Evolutionary conservation across 2,113 vertebrate species (phyloP), one percentile per base, ranked within the genome.

Genomic region (Stictonetta naevosa): DNA sequence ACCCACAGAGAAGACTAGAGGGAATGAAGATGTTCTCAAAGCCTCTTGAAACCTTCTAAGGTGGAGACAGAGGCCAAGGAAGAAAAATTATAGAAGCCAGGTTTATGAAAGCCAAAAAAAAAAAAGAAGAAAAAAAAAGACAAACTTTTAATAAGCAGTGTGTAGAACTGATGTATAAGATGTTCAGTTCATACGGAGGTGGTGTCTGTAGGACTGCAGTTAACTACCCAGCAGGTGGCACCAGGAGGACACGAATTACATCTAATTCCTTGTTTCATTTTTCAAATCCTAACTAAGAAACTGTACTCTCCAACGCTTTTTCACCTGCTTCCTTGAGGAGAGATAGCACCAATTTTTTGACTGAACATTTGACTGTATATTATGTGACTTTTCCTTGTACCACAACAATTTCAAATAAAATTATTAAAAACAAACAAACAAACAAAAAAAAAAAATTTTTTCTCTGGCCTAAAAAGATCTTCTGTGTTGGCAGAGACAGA

Each of bases 201-300:
- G 0, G 6, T 78, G 3, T 0, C 31, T 31, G 7, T 28, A 13
- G 11, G 34, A 28, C 44, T 62, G 16, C 6, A 36, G 28, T 1
- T 2, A 62, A 25, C 4, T 86, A 62, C 58, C 94, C 92, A 87
- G 63, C 68, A 92, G 86, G 48, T 80, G 92, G 86, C 89, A 87
- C 21, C 22, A 5, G 5, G 28, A 71, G 33, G 25, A 66, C 67
- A 66, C 3, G 20, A 71, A 92, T 29, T 22, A 38, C 10, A 8
- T 5, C 11, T 12, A 4, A 20, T n/a, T 75, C 34, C 40, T 52
- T 10, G 2, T 53, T 60, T 62, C 4, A 26, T 52, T 44, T 66
- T 23, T 52, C 29, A 48, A 76, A 48, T 5, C 25, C 1, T 7
- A 10, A 8, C 10, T 62, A 23, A 62, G 19, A 67, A 83, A 56